Percentiles rank a stretch among this genome's conserved stretches.
Conservation (phyloP, 2,797 vertebrate genomes). For the Chaunax sp. region DNA sequence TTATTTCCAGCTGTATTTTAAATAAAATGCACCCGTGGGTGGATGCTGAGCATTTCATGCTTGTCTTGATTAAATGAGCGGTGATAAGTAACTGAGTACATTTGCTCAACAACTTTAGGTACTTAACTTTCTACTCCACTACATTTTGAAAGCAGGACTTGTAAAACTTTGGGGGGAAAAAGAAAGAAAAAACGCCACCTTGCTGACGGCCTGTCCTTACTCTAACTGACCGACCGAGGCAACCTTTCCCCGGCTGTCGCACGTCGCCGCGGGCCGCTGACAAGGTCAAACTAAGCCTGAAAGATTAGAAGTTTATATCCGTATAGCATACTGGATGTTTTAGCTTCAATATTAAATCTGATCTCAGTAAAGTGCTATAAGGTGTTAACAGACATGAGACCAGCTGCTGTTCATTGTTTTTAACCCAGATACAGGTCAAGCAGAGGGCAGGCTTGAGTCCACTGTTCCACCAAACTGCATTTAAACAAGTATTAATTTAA, state of each 20-base stretch:
- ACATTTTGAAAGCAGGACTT: too few relatives aligned
- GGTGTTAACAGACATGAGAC: background rate
- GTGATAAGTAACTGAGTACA: too few relatives aligned
- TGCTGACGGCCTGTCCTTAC: slow-evolving; percentile 7
- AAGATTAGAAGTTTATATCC: background rate
- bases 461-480: background rate
- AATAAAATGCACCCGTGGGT: too few relatives aligned
- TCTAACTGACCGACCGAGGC: background rate
- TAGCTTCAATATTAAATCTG: background rate
- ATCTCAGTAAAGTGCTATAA: background rate
- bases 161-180: too few relatives aligned
- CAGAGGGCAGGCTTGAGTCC: background rate
- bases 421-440: background rate
- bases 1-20: too few relatives aligned
- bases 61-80: too few relatives aligned
- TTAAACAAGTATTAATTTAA: background rate
- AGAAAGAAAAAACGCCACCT: too few relatives aligned
- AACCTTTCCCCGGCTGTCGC: background rate
- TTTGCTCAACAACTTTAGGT: too few relatives aligned
- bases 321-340: background rate
- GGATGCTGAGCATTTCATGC: too few relatives aligned
- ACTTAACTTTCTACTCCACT: too few relatives aligned
- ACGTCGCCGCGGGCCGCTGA: slow-evolving; percentile 37
- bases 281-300: slow-evolving; percentile 58
- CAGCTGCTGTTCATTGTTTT: too few relatives aligned